Evolutionary conservation across 2,888 invertebrate genomes (phyloP), one percentile per base, ranked within the genome.

Genomic region (Amphipyra berbera): DNA sequence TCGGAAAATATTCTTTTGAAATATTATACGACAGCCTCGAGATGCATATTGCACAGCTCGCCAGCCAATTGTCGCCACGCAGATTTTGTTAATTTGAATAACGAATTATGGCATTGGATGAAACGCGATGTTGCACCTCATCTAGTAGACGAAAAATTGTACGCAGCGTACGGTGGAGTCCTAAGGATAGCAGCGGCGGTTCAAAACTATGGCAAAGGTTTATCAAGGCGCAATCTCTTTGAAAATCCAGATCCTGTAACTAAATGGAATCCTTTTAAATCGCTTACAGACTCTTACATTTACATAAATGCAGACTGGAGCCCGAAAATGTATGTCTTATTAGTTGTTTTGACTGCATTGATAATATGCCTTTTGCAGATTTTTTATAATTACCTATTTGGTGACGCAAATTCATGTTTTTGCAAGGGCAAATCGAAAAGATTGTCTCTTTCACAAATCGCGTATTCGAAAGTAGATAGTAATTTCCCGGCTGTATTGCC

Each of bases 61-160:
- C 92, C 95, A 1, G 59, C 76, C 41, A 79, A 70, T 7, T 95
- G 95, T 70, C 88, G 94, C 0, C 93, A 93, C 69, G 61, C 84
- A 0, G 94, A 94, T 74, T 93, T 93, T 50, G 85, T 91, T 2
- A 91, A 86, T 72, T 94, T 94, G 52, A 93, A 94, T 67, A 92
- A 90, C 56, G 92, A 91, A 27, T 70, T 95, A 42, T 94, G 94
- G 94, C 90, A 91, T 62, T 95, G 94, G 94, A 90, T 95, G 92
- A 93, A 93, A 70, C 86, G 87, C 13, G 89, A 92, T 9, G 89
- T 95, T 0, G 92, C 94, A 4, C 90, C 93, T 6, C 93, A 90
- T 70, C 83, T 95, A 5, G 72, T 81, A 1, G 93, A 94, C 45
- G 94, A 94, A 58, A 88, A 89, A 49, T 78, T 94, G 41, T 95